A percentile compares a stretch with the other conserved stretches of the same genome.
phyloP scores from a whole-genome alignment of 2,797 vertebrate genomes.

The Leuciscus waleckii region DNA sequence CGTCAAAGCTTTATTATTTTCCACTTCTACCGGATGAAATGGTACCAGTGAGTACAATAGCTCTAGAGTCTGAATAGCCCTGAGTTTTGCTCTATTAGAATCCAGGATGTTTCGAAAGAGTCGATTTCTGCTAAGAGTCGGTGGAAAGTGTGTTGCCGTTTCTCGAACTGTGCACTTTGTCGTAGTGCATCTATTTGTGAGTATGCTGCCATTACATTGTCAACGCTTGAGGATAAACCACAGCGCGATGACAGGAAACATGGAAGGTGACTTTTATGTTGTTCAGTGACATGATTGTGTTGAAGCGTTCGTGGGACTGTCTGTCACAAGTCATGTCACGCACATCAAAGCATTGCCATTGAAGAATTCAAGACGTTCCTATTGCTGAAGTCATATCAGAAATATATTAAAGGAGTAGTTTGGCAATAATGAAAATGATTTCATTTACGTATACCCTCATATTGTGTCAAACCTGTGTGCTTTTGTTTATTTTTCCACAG shows the following conservation, averaged over 20 bases:
- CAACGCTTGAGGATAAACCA: not conserved
- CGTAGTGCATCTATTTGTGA: not conserved
- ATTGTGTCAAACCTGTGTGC: not conserved
- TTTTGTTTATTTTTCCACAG: not conserved
- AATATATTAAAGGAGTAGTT: not conserved
- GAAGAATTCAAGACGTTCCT: not conserved
- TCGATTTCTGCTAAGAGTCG: not conserved
- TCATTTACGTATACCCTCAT: not conserved
- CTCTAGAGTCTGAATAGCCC: not conserved
- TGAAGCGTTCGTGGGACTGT: not conserved
- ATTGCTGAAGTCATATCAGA: not conserved
- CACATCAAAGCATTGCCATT: constrained; percentile 16
- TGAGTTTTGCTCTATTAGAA: not conserved
- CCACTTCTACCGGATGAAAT: constrained; percentile 57
- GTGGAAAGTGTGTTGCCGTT: not conserved
- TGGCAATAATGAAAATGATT: not conserved
- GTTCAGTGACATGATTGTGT: constrained; percentile 25
- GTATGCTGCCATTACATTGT: constrained; percentile 15
- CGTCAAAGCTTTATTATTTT: constrained; percentile 59
- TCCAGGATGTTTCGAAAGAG: not conserved
- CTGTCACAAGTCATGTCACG: constrained; percentile 21
- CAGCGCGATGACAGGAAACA: constrained; percentile 9
- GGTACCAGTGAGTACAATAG: constrained; percentile 41
- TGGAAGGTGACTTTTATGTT: constrained; percentile 41
- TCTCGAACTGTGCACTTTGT: not conserved